These are phyloP conservation scores for Agrochola lota DNA, from an alignment of 2,888 invertebrate genomes.

Conservation along the genomic window DNA sequence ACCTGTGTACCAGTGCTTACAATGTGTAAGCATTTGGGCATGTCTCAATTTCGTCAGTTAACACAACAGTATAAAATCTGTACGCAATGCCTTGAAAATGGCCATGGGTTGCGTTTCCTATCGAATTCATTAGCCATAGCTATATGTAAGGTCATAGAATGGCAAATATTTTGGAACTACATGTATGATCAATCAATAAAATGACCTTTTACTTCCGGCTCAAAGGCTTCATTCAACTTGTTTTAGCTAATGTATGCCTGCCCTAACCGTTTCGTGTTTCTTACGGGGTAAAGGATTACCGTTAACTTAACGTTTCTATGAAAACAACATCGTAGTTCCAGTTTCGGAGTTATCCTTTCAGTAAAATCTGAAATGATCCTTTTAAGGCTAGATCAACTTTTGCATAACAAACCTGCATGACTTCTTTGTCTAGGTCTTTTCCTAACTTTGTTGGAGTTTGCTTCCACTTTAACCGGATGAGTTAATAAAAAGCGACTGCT, in stretches of 20 bases:
- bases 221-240: not conserved
- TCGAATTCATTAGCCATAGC: not conserved
- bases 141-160: conserved; percentile 37
- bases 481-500: not conserved
- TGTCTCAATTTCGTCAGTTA: conserved; percentile 13
- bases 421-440: not conserved
- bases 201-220: conserved; percentile 18
- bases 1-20: conserved; percentile 29
- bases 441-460: not conserved
- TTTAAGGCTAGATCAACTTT: not conserved
- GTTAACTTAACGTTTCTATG: conserved; percentile 7
- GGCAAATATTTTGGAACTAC: not conserved
- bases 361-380: not conserved
- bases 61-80: conserved; percentile 9
- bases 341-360: not conserved
- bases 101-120: conserved; percentile 29
- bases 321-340: not conserved
- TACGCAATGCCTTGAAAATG: conserved; percentile 37
- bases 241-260: not conserved
- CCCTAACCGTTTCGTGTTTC: not conserved
- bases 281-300: not conserved
- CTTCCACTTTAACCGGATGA: not conserved
- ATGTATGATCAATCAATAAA: not conserved
- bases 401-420: not conserved
- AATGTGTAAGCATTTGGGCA: conserved; percentile 23